A percentile compares a stretch with the other conserved stretches of the same genome.
Evolutionary conservation across 2,797 vertebrate genomes (phyloP).

Genomic region (Melanotaenia pygmaea): DNA sequence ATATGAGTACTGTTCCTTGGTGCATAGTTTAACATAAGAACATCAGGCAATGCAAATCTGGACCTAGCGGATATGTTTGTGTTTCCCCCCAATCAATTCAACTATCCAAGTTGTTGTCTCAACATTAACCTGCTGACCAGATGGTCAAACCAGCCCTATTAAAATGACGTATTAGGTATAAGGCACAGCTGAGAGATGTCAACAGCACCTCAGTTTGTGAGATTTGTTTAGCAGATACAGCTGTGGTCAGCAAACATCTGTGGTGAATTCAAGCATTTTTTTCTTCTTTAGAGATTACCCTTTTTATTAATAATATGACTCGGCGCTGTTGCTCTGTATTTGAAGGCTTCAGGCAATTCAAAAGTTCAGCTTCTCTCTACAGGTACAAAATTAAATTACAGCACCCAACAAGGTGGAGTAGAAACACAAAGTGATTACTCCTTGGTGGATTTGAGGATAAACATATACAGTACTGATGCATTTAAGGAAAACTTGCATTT

Average conservation of each 20-base stretch:
- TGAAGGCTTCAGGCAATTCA: constrained; percentile 1
- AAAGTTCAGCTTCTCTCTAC: constrained; percentile 1
- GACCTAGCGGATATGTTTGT: constrained; percentile 14
- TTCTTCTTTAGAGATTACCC: background rate
- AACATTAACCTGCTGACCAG: constrained; percentile 41
- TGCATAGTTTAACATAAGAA: constrained; percentile 22
- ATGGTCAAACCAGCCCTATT: constrained; percentile 35
- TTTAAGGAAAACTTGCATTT: constrained; percentile 38
- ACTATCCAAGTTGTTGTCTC: constrained; percentile 30
- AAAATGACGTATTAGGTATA: constrained; percentile 22
- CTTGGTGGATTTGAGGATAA: constrained; percentile 26
- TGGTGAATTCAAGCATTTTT: background rate
- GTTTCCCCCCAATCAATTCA: constrained; percentile 25
- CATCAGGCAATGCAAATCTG: constrained; percentile 15
- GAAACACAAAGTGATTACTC: constrained; percentile 21
- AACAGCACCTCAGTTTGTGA: constrained; percentile 9
- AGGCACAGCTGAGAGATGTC: constrained; percentile 33
- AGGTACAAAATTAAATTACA: constrained; percentile 22
- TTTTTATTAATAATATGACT: constrained; percentile 18
- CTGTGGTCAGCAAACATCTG: constrained; percentile 25
- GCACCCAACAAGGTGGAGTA: constrained; percentile 23
- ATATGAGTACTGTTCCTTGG: constrained; percentile 10
- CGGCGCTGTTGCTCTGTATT: constrained; percentile 2
- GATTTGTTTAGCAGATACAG: constrained; percentile 9
- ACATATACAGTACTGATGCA: constrained; percentile 17